These are phyloP conservation scores for Malurus elegans DNA, from an alignment of 2,113 vertebrate genomes.

Conservation along the genomic window DNA sequence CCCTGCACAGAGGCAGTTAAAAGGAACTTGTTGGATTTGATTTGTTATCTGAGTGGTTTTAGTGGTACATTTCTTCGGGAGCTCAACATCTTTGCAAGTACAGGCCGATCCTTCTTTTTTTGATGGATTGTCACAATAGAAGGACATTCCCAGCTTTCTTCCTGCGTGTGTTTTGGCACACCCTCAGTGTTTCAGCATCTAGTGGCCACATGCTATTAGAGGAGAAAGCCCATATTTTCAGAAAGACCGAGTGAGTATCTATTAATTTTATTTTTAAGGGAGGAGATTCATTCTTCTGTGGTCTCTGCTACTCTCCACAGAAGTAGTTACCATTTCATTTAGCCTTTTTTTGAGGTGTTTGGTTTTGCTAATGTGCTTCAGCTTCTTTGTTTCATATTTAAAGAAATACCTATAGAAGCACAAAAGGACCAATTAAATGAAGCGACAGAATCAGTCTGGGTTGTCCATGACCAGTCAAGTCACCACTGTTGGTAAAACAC, in stretches of 20 bases:
- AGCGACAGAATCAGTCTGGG: neutral
- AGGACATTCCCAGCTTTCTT: neutral
- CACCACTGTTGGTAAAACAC: neutral
- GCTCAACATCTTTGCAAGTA: neutral
- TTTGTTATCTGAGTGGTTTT: neutral
- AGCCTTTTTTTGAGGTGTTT: neutral
- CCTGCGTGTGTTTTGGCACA: neutral
- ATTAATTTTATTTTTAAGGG: neutral
- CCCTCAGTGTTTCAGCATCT: neutral
- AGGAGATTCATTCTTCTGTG: neutral
- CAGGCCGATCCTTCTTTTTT: neutral
- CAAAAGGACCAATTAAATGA: accelerated
- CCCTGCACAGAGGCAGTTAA: neutral
- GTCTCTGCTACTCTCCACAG: neutral
- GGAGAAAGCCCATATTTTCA: neutral
- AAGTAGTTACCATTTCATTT: neutral
- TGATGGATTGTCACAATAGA: neutral
- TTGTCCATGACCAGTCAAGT: neutral
- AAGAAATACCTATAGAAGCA: neutral
- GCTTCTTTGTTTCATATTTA: neutral
- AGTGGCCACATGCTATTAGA: neutral
- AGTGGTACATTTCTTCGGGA: neutral
- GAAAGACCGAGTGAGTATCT: neutral
- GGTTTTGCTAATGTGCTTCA: neutral
- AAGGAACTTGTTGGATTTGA: neutral